A percentile compares a stretch with the other conserved stretches of the same genome.
These are phyloP conservation scores for Spheniscus humboldti DNA, from an alignment of 2,797 vertebrate genomes.

Conservation along the genomic window DNA sequence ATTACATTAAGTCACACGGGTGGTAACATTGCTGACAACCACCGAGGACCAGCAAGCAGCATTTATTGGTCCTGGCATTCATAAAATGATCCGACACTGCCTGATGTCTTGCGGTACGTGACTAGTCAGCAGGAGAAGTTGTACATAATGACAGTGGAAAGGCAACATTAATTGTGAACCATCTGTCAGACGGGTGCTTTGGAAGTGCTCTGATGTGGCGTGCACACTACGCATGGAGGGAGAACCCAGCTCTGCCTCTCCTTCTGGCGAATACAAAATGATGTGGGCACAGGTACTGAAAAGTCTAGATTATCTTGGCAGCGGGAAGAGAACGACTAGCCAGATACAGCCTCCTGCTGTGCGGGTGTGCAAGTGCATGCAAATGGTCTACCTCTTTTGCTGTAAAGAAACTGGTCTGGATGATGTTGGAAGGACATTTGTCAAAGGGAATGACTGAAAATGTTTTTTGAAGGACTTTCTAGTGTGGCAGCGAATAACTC, in stretches of 20 bases:
- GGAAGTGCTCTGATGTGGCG: not conserved
- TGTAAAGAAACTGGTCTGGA: not conserved
- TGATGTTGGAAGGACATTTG: accelerated
- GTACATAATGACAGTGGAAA: not conserved
- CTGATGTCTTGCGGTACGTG: not conserved
- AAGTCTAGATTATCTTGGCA: not conserved
- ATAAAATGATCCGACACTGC: not conserved
- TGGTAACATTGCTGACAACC: not conserved
- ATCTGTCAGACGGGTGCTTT: not conserved
- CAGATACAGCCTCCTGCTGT: not conserved
- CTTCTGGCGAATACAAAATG: not conserved
- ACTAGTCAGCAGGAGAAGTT: not conserved
- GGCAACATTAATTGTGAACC: not conserved
- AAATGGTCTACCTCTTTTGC: accelerated
- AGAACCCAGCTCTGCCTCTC: not conserved
- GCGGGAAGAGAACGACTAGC: not conserved
- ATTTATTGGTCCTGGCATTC: not conserved
- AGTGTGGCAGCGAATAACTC: not conserved
- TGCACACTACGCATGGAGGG: accelerated
- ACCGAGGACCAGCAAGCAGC: not conserved
- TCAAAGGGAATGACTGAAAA: not conserved
- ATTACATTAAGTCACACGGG: not conserved
- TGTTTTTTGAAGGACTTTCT: not conserved
- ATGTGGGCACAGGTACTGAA: not conserved
- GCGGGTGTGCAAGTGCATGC: not conserved